Base-by-base conservation (phyloP, 2,888 invertebrate genomes). In the Tenodera sinensis region DNA sequence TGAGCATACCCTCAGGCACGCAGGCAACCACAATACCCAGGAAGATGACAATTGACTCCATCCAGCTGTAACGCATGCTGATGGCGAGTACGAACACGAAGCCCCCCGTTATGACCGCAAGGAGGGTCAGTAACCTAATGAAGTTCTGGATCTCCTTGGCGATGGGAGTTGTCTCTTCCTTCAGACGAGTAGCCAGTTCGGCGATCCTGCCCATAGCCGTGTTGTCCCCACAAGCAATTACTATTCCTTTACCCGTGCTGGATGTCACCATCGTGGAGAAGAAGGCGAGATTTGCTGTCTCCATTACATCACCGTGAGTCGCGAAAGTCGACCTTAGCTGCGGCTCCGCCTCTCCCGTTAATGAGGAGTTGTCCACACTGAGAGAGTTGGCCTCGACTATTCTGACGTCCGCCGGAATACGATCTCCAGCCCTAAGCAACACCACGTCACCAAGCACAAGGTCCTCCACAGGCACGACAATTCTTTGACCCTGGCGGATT, bases 261-360 rank as follows among this genome's bases (percentile, higher is more conserved):
- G 97, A 97, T 0, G 96, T 95, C 71, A 97, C 96, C 90, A 96
- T 97, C 42, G 97, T 97, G 20, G 97, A 96, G 92, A 97, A 97
- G 93, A 97, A 97, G 0, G 96, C 96, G 92, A 98, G 94, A 92
- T 98, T 98, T 91, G 95, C 95, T 0, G 97, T 96, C 92, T 97
- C 97, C 83, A 97, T 92, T 2, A 96, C 96, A 93, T 96, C 96
- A 15, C 94, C 93, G 91, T 96, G 94, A 0, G 97, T 97, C 90
- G 95, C 95, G 90, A 96, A 95, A 12, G 95, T 92, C 0, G 93
- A 94, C 90, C 97, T 94, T 12, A 93, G 92, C 91, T 96, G 95
- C 0, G 97, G 96, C 91, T 96, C 96, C 0, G 96, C 96, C 93
- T 97, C 97, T 28, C 97, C 97, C 0, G 97, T 96, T 87, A 96